Conservation (phyloP, 2,113 vertebrate species). For the Connochaetes taurinus region DNA sequence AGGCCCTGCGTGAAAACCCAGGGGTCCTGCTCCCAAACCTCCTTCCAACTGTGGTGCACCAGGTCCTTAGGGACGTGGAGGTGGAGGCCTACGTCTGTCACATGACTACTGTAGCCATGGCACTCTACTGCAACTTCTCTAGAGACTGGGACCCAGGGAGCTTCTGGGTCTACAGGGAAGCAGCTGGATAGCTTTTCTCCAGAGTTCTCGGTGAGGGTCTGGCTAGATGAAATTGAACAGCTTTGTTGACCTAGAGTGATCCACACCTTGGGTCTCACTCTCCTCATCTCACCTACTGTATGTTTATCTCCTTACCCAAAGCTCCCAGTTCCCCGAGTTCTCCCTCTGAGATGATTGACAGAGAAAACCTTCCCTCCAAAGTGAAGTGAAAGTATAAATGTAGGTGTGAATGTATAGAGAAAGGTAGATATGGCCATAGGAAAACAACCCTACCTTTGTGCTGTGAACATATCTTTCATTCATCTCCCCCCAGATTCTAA, state of each 20-base stretch:
- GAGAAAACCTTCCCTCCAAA: neutral
- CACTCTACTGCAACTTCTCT: neutral
- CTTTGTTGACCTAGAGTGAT: neutral
- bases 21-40: slow-evolving; percentile 41
- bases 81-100: neutral
- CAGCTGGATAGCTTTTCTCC: neutral
- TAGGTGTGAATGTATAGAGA: neutral
- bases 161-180: neutral
- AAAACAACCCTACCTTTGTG: neutral
- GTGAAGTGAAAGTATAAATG: too few species aligned
- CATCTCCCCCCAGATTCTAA: neutral
- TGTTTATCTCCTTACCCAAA: neutral
- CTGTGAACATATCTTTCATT: accelerated
- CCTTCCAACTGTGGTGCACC: neutral
- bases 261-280: neutral
- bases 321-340: neutral
- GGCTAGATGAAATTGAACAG: neutral
- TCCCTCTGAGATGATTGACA: neutral
- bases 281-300: neutral
- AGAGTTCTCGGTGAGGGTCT: neutral
- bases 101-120: neutral
- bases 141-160: neutral
- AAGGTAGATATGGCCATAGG: neutral
- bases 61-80: neutral
- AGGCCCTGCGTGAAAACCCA: slow-evolving; percentile 6